Conservation (phyloP, 2,888 invertebrate genomes). For the Cephalotes varians region DNA sequence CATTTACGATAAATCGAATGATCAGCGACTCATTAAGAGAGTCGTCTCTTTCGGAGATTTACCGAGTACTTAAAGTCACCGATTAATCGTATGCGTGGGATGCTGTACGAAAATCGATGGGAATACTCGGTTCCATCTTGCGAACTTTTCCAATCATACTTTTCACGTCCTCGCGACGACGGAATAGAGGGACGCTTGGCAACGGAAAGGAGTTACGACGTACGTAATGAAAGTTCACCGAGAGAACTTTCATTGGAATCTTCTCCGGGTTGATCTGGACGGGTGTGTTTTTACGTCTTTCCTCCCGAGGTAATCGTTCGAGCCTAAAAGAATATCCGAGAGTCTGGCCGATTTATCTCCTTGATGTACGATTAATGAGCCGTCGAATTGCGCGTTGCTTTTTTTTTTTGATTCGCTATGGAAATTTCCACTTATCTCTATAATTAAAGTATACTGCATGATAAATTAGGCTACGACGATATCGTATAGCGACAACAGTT, state of each 20-base stretch:
- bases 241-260: slow-evolving; percentile 72
- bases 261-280: slow-evolving; percentile 60
- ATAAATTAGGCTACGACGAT: neutral
- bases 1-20: slow-evolving; percentile 30
- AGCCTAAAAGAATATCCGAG: slow-evolving; percentile 33
- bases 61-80: slow-evolving; percentile 38
- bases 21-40: slow-evolving; percentile 37
- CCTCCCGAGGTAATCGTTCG: slow-evolving; percentile 23
- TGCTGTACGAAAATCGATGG: slow-evolving; percentile 65
- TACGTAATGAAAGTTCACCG: slow-evolving; percentile 79
- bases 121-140: slow-evolving; percentile 63
- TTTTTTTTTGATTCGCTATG: neutral
- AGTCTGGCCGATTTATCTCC: slow-evolving; percentile 6
- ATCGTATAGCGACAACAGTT: slow-evolving; percentile 9
- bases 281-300: slow-evolving; percentile 61
- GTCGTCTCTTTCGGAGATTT: slow-evolving; percentile 37
- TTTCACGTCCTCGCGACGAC: slow-evolving; percentile 58
- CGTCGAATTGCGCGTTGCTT: slow-evolving; percentile 9
- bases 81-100: slow-evolving; percentile 67
- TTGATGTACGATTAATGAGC: slow-evolving; percentile 2
- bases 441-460: neutral
- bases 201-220: slow-evolving; percentile 51
- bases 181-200: slow-evolving; percentile 47
- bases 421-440: slow-evolving; percentile 13
- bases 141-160: slow-evolving; percentile 83